A percentile compares a stretch with the other conserved stretches of the same genome.
Conservation (phyloP, 2,888 invertebrate species). For the Thecophora atra region DNA sequence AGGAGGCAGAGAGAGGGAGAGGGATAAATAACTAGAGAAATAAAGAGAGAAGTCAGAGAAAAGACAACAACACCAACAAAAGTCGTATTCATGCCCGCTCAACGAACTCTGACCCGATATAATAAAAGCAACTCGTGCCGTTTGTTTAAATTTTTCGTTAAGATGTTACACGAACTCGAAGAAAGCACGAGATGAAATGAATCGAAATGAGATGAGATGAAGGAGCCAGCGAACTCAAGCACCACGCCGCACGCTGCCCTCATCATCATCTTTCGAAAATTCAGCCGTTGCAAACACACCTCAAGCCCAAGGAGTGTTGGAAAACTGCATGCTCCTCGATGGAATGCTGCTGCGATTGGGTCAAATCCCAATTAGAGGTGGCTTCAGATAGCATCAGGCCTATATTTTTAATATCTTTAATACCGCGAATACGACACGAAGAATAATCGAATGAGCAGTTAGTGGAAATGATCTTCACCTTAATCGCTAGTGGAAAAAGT, state of each 20-base stretch:
- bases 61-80: not conserved
- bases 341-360: not conserved
- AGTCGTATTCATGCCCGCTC: not conserved
- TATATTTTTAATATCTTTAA: no score
- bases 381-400: not conserved
- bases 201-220: not conserved
- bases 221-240: no score
- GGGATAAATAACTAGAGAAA: not conserved
- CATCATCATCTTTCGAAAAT: no score
- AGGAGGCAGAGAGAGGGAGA: not conserved
- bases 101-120: conserved; percentile 7
- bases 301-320: no score
- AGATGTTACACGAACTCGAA: not conserved
- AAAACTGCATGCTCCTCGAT: not conserved
- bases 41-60: not conserved
- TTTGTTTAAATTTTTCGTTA: not conserved
- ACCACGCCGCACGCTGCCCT: no score
- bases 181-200: not conserved
- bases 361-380: not conserved
- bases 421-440: no score
- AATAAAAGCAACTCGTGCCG: conserved; percentile 10
- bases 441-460: no score
- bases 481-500: no score
- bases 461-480: no score
- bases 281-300: no score